Percentiles rank a stretch among this genome's conserved stretches.
Evolutionary conservation across 2,888 invertebrate genomes (phyloP).

Genomic region (Elysia crispata): DNA sequence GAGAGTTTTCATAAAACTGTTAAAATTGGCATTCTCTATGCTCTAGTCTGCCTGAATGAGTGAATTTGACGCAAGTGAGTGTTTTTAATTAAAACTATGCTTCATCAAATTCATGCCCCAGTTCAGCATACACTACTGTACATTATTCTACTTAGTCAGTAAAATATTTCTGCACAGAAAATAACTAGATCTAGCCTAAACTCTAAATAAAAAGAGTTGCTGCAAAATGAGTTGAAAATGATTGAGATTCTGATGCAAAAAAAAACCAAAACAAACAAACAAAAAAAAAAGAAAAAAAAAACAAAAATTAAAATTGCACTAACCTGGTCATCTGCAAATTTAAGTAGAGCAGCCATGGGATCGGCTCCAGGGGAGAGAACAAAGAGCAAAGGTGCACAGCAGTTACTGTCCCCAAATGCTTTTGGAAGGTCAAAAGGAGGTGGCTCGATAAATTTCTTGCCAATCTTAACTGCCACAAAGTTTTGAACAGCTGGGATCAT

Average conservation of each 20-base stretch:
- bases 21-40: too few species aligned
- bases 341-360: slow-evolving; percentile 77
- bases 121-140: too few species aligned
- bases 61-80: too few species aligned
- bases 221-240: too few species aligned
- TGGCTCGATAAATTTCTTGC: slow-evolving; percentile 78
- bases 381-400: slow-evolving; percentile 77
- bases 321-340: slow-evolving; percentile 79
- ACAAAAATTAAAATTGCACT: neutral
- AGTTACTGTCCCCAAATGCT: slow-evolving; percentile 77
- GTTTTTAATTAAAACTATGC: too few species aligned
- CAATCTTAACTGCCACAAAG: slow-evolving; percentile 77
- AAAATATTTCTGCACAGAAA: too few species aligned
- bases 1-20: neutral
- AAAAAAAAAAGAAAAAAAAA: neutral
- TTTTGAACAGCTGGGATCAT: slow-evolving; percentile 77
- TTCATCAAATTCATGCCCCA: too few species aligned
- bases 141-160: too few species aligned
- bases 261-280: neutral
- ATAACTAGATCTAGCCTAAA: too few species aligned
- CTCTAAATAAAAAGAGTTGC: too few species aligned
- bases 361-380: slow-evolving; percentile 79
- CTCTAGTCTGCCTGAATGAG: too few species aligned
- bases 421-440: slow-evolving; percentile 79
- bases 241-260: too few species aligned